Percentiles rank a stretch among this genome's conserved stretches.
Evolutionary conservation across 37 sponge, comb jelly and placozoan species (phyloP).

Genomic region (Petrosia ficiformis): DNA sequence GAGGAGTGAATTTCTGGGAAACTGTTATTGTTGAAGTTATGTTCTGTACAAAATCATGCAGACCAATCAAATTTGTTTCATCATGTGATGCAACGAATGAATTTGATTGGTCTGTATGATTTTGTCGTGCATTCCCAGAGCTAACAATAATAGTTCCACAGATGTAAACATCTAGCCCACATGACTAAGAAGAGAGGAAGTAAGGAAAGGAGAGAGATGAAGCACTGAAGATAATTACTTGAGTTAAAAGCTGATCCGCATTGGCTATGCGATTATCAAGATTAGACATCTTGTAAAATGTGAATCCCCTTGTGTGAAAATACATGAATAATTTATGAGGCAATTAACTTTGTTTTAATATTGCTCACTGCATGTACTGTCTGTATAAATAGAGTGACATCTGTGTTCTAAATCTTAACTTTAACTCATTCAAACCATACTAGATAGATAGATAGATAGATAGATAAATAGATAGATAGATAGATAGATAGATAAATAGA

Average conservation of each 20-base stretch:
- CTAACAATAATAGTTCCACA: too few species aligned
- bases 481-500: too few species aligned
- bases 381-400: constrained; percentile 70
- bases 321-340: neutral
- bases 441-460: constrained; percentile 22
- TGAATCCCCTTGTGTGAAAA: constrained; percentile 57
- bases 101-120: too few species aligned
- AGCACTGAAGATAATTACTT: constrained; percentile 14
- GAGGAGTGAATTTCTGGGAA: neutral
- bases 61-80: too few species aligned
- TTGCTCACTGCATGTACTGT: constrained; percentile 63
- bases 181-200: neutral
- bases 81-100: too few species aligned
- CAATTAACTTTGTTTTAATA: neutral
- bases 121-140: too few species aligned
- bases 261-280: constrained; percentile 90
- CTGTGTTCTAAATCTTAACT: constrained; percentile 78
- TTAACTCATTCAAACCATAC: constrained; percentile 82
- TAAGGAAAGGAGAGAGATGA: neutral
- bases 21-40: too few species aligned
- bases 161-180: too few species aligned
- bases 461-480: too few species aligned
- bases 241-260: constrained; percentile 93
- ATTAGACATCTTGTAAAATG: constrained; percentile 95
- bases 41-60: too few species aligned